Conservation (phyloP, 2,888 invertebrate species). For the Plebejus anna region DNA sequence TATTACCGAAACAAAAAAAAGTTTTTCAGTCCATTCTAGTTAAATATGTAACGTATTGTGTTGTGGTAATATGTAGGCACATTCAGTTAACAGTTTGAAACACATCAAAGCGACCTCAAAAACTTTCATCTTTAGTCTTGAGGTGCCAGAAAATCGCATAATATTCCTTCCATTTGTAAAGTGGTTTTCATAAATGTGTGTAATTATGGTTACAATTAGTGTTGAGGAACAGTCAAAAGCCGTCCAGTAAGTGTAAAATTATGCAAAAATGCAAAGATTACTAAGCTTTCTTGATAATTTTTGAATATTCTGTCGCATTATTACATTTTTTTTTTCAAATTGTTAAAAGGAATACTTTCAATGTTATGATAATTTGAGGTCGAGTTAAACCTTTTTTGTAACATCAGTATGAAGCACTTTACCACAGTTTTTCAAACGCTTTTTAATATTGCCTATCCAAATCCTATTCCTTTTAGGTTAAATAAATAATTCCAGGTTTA, state of each 20-base stretch:
- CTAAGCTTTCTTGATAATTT: not conserved
- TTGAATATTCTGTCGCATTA: not conserved
- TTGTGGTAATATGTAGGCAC: not conserved
- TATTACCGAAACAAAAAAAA: not conserved
- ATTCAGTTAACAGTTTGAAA: not conserved
- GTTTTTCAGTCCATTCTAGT: not conserved
- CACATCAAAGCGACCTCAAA: constrained; percentile 17
- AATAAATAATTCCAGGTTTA: not conserved
- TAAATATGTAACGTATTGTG: too few relatives aligned
- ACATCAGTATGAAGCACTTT: too few relatives aligned
- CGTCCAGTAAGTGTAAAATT: not conserved
- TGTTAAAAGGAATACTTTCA: not conserved
- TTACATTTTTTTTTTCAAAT: not conserved
- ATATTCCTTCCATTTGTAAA: constrained; percentile 23
- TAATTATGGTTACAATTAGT: constrained; percentile 6
- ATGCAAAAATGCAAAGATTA: constrained; percentile 6
- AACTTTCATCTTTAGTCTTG: not conserved
- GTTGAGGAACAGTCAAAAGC: not conserved
- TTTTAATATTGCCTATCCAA: too few relatives aligned
- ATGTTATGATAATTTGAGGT: not conserved
- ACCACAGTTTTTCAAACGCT: too few relatives aligned
- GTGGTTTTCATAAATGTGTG: not conserved
- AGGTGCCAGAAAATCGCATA: constrained; percentile 19
- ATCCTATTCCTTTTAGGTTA: not conserved
- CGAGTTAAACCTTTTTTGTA: too few relatives aligned